Evolutionary conservation across 2,113 vertebrate genomes (phyloP).

Genomic region (Solea solea): DNA sequence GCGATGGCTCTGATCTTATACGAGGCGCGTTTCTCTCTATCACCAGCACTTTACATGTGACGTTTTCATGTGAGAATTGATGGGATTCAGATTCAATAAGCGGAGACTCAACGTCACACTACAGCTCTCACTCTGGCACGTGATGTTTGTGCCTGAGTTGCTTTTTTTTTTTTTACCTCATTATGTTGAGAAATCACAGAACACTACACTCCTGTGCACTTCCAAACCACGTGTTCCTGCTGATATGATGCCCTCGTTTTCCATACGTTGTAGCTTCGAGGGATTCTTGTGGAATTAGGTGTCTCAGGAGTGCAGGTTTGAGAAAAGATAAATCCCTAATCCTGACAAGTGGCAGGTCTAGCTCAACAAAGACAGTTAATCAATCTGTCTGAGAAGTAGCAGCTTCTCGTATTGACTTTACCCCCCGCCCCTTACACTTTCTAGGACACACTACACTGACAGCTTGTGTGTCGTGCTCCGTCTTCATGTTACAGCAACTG

Average conservation of each 20-base stretch:
- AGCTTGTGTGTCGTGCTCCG: constrained; percentile 6
- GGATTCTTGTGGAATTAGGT: constrained; percentile 48
- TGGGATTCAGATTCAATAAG: constrained; percentile 16
- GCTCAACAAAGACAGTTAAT: constrained; percentile 77
- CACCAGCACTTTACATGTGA: background rate
- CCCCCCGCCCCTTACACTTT: constrained; percentile 12
- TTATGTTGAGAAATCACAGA: constrained; percentile 48
- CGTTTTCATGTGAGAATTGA: background rate
- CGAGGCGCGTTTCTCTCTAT: background rate
- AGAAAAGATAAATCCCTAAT: constrained; percentile 75
- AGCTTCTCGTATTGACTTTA: constrained; percentile 64
- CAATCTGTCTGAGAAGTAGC: constrained; percentile 67
- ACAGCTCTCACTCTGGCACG: constrained; percentile 4
- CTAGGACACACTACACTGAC: constrained; percentile 32
- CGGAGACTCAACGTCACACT: background rate
- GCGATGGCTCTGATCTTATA: background rate
- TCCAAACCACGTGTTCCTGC: constrained; percentile 27
- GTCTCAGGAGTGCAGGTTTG: constrained; percentile 63
- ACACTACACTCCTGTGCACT: constrained; percentile 6
- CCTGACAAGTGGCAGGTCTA: constrained; percentile 73
- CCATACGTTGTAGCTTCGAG: constrained; percentile 49
- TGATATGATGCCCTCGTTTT: constrained; percentile 52
- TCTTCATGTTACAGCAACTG: constrained; percentile 8
- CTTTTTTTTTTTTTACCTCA: constrained; percentile 1
- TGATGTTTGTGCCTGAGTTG: constrained; percentile 11